Evolutionary conservation across 2,113 vertebrate genomes (phyloP).

Genomic region (Dromaius novaehollandiae): DNA sequence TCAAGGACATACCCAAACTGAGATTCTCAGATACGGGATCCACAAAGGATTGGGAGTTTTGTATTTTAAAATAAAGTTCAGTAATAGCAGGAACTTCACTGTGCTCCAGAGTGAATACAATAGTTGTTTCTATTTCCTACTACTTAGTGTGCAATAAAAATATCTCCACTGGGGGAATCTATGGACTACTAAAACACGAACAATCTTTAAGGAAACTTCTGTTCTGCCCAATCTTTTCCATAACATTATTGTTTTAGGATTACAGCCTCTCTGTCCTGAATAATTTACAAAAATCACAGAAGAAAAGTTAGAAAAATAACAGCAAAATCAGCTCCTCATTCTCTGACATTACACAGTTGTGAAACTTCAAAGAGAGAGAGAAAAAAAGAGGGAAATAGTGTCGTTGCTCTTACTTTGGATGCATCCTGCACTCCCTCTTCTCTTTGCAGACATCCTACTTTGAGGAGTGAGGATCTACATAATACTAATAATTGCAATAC

Average conservation of each 20-base stretch:
- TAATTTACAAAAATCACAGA: background rate
- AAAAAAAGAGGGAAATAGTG: background rate
- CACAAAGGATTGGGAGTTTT: background rate
- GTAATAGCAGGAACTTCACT: background rate
- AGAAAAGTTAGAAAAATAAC: background rate
- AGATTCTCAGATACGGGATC: background rate
- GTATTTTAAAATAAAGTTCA: background rate
- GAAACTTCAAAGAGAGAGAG: background rate
- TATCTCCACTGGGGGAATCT: background rate
- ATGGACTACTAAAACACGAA: background rate
- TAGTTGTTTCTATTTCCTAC: background rate
- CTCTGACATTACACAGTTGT: background rate
- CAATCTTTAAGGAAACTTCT: background rate
- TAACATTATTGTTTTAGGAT: background rate
- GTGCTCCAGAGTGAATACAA: background rate
- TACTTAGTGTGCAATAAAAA: background rate
- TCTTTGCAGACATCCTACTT: background rate
- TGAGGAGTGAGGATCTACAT: background rate
- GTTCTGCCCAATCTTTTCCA: accelerated
- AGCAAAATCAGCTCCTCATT: background rate
- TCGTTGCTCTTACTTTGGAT: background rate
- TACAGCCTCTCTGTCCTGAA: background rate
- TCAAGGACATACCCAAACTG: background rate
- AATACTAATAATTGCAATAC: background rate
- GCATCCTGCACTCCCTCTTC: background rate